Conservation (phyloP, 2,113 vertebrate species). For the Cranoglanis bouderius region DNA sequence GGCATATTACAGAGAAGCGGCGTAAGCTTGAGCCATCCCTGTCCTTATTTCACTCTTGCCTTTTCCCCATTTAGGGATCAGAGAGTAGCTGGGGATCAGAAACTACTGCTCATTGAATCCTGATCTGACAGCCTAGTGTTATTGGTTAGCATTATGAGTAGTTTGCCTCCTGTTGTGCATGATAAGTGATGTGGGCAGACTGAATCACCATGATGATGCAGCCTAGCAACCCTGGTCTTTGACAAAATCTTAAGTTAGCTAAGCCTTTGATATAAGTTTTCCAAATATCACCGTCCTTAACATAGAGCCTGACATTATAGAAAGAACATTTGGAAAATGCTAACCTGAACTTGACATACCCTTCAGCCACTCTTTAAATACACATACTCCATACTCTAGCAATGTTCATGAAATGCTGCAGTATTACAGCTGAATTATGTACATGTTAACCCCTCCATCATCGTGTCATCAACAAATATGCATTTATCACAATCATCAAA, state of each 20-base stretch:
- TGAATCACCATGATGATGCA: conserved; percentile 45
- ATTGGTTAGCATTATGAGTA: conserved; percentile 66
- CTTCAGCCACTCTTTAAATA: not conserved
- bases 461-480: not conserved
- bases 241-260: conserved; percentile 14
- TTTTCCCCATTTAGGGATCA: conserved; percentile 53
- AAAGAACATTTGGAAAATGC: not conserved
- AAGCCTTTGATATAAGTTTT: conserved; percentile 11
- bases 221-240: conserved; percentile 2
- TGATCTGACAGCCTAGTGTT: conserved; percentile 66
- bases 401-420: not conserved
- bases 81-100: conserved; percentile 65
- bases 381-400: not conserved
- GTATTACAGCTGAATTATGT: not conserved
- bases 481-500: not conserved
- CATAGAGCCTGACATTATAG: not conserved
- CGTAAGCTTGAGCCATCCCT: conserved; percentile 47
- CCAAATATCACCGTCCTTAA: not conserved
- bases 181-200: conserved; percentile 62
- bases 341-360: not conserved
- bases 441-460: not conserved
- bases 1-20: conserved; percentile 1
- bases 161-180: conserved; percentile 65
- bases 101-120: conserved; percentile 54
- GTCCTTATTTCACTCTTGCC: conserved; percentile 59